These are phyloP conservation scores for Rhincodon typus DNA, from an alignment of 2,797 vertebrate species.

Conservation along the genomic window DNA sequence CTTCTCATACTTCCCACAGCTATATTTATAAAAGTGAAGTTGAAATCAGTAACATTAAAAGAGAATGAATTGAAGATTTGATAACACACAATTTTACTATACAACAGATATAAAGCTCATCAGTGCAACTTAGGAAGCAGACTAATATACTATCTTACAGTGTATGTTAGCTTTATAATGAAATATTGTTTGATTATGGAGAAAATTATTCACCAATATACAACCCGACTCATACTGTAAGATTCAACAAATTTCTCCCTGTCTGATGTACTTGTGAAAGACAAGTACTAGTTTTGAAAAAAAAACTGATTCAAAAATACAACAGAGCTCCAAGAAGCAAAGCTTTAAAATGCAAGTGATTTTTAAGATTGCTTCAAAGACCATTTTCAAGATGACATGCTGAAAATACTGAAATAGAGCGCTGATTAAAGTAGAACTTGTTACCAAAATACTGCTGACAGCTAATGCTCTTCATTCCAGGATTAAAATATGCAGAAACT, in stretches of 20 bases:
- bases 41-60: neutral
- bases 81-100: neutral
- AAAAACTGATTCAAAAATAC: neutral
- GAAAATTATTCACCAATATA: neutral
- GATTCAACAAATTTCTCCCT: neutral
- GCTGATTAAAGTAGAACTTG: neutral
- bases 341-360: neutral
- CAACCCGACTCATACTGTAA: neutral
- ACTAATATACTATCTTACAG: neutral
- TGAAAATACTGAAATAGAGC: neutral
- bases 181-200: neutral
- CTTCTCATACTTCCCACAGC: neutral
- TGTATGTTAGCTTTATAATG: neutral
- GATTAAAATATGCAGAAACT: neutral
- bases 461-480: neutral
- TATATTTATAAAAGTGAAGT: neutral
- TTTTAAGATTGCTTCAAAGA: conserved; percentile 15
- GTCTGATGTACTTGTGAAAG: neutral
- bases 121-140: neutral
- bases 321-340: neutral
- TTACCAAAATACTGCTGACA: neutral
- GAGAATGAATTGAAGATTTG: neutral
- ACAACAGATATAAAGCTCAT: neutral
- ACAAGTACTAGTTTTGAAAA: neutral
- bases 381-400: neutral